Evolutionary conservation across 2,797 vertebrate species (phyloP), one percentile per base, ranked within the genome.

Genomic region (Amazonetta brasiliensis): DNA sequence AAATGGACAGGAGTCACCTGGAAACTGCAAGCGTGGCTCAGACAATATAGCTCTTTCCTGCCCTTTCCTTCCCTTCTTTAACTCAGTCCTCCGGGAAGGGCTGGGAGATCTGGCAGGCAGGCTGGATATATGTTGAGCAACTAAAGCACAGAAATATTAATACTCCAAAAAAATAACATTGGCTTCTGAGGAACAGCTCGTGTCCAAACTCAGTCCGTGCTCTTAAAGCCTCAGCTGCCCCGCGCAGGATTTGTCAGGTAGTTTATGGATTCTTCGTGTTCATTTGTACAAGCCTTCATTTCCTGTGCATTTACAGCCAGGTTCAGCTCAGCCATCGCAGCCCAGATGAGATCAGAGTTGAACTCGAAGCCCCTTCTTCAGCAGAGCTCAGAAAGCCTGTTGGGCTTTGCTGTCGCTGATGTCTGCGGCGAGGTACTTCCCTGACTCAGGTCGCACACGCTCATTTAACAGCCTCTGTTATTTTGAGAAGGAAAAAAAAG

Each of bases 281-380:
- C 60, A 23, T 91, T 96, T 92, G 88, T 92, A 93, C 46, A 89
- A 89, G 58, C 44, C 21, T 95, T 95, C 91, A 91, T 93, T 96
- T 95, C 95, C 94, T 96, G 90, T 88, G 87, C 89, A 96, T 94
- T 94, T 95, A 92, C 26, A 5, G 91, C 84, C 93, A 95, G 86
- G 75, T 96, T 89, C 67, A 82, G 84, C 91, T 75, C 55, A 6
- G 76, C 89, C 84, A 8, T 94, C 35, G 8, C 62, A 66, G 72
- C 66, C 64, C 35, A 41, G 87, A 81, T 95, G 95, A 96, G 89
- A 87, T 96, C 94, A 86, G 94, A 83, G 89, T 72, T 93, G 84
- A 96, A 93, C 81, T 94, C 4, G 0, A 15, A 83, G 90, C 62
- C 69, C 6, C 25, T 33, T 52, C 72, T 94, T 75, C 86, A 93